Evolutionary conservation across 2,113 vertebrate species (phyloP).

Genomic region (Oncorhynchus tshawytscha): DNA sequence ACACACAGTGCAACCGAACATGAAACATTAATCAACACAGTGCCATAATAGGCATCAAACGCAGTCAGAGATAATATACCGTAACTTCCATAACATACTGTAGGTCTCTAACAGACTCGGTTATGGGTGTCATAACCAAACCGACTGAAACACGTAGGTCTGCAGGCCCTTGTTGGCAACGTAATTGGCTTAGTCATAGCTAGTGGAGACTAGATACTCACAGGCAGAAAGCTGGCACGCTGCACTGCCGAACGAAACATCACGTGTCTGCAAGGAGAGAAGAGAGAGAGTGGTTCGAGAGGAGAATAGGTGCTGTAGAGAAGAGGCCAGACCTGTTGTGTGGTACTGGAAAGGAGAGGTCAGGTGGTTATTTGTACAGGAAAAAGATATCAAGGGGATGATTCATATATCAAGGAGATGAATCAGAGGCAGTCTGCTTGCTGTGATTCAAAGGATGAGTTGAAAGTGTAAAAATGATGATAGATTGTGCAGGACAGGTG

Average conservation of each 20-base stretch:
- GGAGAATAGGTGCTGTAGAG: slow-evolving; percentile 24
- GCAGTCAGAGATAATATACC: slow-evolving; percentile 8
- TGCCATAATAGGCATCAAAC: slow-evolving; percentile 38
- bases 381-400: slow-evolving; percentile 22
- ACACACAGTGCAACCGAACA: slow-evolving; percentile 46
- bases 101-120: neutral
- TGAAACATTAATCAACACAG: slow-evolving; percentile 36
- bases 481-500: slow-evolving; percentile 20
- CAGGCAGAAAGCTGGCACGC: slow-evolving; percentile 75
- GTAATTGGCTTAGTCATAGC: slow-evolving; percentile 53
- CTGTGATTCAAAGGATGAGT: slow-evolving; percentile 27
- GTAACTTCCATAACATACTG: neutral
- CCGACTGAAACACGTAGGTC: slow-evolving; percentile 42
- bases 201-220: slow-evolving; percentile 71
- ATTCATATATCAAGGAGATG: slow-evolving; percentile 29
- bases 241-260: slow-evolving; percentile 77
- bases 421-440: slow-evolving; percentile 28
- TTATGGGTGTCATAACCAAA: slow-evolving; percentile 21
- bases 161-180: slow-evolving; percentile 30
- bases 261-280: slow-evolving; percentile 62
- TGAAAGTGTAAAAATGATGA: neutral
- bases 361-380: slow-evolving; percentile 2
- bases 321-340: slow-evolving; percentile 28
- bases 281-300: slow-evolving; percentile 10
- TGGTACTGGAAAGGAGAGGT: slow-evolving; percentile 37